Conservation (phyloP, 1,140 invertebrate species). For the Orussus abietinus region DNA sequence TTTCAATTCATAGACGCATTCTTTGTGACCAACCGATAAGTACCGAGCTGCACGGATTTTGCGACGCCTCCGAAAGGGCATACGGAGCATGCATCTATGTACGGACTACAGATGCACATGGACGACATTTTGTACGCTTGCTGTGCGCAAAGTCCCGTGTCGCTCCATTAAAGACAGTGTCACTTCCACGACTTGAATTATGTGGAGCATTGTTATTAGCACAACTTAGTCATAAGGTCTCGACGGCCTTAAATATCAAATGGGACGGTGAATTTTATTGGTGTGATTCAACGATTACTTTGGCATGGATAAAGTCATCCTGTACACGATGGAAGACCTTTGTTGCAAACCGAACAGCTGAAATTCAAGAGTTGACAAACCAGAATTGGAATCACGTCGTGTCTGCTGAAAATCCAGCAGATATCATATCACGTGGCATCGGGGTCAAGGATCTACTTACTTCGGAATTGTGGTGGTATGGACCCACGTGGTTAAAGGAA, state of each 20-base stretch:
- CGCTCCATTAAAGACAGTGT: slow-evolving; percentile 1
- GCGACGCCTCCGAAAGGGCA: slow-evolving; percentile 4
- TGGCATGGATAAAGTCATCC: slow-evolving; percentile 25
- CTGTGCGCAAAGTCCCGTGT: slow-evolving; percentile 12
- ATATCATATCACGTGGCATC: slow-evolving; percentile 37
- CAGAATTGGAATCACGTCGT: slow-evolving; percentile 37
- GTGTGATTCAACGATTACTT: slow-evolving; percentile 8
- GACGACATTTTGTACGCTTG: neutral
- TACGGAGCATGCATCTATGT: slow-evolving; percentile 11
- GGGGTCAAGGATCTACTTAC: slow-evolving; percentile 10
- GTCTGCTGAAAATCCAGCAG: slow-evolving; percentile 41
- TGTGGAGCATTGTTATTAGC: slow-evolving; percentile 3
- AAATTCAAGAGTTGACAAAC: slow-evolving; percentile 34
- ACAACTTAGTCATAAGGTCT: neutral
- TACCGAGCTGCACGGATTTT: slow-evolving; percentile 11
- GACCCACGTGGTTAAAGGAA: slow-evolving; percentile 25
- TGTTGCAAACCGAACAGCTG: slow-evolving; percentile 39
- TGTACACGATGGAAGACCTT: slow-evolving; percentile 34
- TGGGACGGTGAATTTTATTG: neutral
- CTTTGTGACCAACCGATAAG: neutral
- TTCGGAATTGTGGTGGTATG: slow-evolving; percentile 35
- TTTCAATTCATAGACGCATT: neutral
- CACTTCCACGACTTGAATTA: slow-evolving; percentile 2
- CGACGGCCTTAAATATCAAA: neutral
- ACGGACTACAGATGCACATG: neutral